Conservation (phyloP, 2,113 vertebrate genomes). For the Silurus meridionalis region DNA sequence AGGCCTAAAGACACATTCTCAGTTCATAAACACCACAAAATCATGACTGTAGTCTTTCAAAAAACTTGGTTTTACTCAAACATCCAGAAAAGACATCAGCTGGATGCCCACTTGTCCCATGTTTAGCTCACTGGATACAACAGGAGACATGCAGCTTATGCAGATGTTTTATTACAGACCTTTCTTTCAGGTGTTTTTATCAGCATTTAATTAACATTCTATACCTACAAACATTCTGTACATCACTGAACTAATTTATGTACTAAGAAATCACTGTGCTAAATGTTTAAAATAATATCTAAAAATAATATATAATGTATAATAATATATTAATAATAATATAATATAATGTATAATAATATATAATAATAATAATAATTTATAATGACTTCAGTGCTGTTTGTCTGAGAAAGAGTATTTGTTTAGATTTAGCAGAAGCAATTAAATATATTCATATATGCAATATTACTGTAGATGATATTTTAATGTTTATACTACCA, state of each 20-base stretch:
- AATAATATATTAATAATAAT: no score
- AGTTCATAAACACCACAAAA: background rate
- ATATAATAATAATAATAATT: background rate
- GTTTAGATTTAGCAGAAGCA: background rate
- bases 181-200: background rate
- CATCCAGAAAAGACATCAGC: background rate
- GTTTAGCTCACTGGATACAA: background rate
- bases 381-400: background rate
- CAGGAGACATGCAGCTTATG: background rate
- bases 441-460: background rate
- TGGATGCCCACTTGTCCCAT: background rate
- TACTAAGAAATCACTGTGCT: background rate
- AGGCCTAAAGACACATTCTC: background rate
- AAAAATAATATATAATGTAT: no score
- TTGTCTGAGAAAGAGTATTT: background rate
- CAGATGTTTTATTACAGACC: background rate
- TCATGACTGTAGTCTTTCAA: background rate
- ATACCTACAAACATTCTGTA: background rate
- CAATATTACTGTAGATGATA: background rate
- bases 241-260: background rate
- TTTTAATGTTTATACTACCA: background rate
- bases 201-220: background rate
- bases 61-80: background rate
- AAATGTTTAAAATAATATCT: no score
- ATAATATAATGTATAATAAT: no score